phyloP scores from a whole-genome alignment of 2,888 invertebrate genomes.

The Didymodactylos carnosus region DNA sequence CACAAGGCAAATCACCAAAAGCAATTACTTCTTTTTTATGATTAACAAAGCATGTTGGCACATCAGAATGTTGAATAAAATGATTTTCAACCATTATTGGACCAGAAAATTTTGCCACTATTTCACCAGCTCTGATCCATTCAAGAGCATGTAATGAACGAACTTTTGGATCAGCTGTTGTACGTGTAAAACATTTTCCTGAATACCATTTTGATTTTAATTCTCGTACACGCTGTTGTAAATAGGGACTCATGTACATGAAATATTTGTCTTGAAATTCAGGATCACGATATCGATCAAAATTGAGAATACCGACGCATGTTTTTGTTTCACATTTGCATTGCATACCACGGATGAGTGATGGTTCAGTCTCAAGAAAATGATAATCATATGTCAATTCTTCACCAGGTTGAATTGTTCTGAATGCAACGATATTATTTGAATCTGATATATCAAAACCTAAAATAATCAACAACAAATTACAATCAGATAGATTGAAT shows the following conservation, averaged over 20 bases:
- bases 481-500: no score
- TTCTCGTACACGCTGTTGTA: not conserved
- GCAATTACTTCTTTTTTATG: not conserved
- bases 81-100: not conserved
- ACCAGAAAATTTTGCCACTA: not conserved
- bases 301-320: not conserved
- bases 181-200: not conserved
- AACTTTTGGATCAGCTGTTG: not conserved
- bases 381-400: conserved; percentile 6
- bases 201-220: conserved; percentile 4
- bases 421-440: not conserved
- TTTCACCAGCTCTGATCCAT: not conserved
- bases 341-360: not conserved
- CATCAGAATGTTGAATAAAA: not conserved
- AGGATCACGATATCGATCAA: not conserved
- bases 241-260: not conserved
- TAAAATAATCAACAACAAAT: no score
- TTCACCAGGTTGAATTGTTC: not conserved
- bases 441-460: not conserved
- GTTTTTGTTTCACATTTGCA: conserved; percentile 1
- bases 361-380: conserved; percentile 1
- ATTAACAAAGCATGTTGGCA: not conserved
- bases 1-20: not conserved
- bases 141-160: not conserved
- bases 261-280: not conserved